Percentiles rank a stretch among this genome's conserved stretches.
Evolutionary conservation across 1,140 invertebrate genomes (phyloP).

Genomic region (Bombus pascuorum): DNA sequence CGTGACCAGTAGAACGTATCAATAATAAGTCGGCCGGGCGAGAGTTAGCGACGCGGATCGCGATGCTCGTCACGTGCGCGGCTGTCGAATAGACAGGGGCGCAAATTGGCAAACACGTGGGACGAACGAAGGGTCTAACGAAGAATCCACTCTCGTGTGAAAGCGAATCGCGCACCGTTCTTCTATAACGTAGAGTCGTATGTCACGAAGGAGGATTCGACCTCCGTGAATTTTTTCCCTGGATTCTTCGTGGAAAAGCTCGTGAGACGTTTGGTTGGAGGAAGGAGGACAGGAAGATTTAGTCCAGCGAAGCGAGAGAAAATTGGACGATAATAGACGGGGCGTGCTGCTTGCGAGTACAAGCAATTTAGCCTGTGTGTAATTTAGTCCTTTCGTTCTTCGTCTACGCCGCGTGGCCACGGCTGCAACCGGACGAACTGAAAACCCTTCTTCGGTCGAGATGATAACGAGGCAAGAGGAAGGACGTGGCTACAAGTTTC

Average conservation of each 20-base stretch:
- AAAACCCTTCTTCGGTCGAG: slow-evolving; percentile 34
- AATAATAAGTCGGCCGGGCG: slow-evolving; percentile 11
- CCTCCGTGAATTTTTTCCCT: not conserved
- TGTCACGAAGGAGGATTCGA: not conserved
- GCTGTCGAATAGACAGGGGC: slow-evolving; percentile 15
- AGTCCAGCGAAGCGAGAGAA: slow-evolving; percentile 9
- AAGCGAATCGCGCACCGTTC: not conserved
- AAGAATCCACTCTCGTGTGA: slow-evolving; percentile 10
- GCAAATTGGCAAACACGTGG: slow-evolving; percentile 30
- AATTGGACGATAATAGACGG: slow-evolving; percentile 38
- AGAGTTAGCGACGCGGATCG: not conserved
- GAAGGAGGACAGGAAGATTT: not conserved
- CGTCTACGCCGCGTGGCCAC: slow-evolving; percentile 1
- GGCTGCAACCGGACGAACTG: slow-evolving; percentile 24
- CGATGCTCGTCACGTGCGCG: slow-evolving; percentile 35
- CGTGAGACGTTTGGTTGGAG: too few relatives aligned
- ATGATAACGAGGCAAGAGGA: slow-evolving; percentile 43
- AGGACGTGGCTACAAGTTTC: slow-evolving; percentile 47
- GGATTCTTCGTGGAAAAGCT: not conserved
- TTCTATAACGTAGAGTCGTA: not conserved
- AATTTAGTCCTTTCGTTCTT: slow-evolving; percentile 44
- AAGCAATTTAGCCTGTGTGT: slow-evolving; percentile 43
- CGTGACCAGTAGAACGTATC: slow-evolving; percentile 14
- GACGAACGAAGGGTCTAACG: slow-evolving; percentile 24
- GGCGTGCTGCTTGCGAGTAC: slow-evolving; percentile 37